A percentile compares a stretch with the other conserved stretches of the same genome.
These are phyloP conservation scores for Ornithoptera priamus DNA, from an alignment of 2,888 invertebrate species.

Conservation along the genomic window DNA sequence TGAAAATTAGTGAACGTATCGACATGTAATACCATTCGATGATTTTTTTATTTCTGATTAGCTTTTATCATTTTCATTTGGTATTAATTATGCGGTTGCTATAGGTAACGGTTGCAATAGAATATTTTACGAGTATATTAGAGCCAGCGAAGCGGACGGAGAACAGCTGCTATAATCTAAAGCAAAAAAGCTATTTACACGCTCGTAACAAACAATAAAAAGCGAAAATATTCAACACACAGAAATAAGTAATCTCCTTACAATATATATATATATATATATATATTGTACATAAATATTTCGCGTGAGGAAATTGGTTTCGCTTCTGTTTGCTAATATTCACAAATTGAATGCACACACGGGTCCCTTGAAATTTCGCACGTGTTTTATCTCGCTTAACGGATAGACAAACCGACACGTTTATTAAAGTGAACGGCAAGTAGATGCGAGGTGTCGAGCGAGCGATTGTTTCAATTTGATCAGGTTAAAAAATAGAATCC, in stretches of 20 bases:
- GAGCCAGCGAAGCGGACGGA: no score
- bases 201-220: no score
- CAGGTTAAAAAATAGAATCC: neutral
- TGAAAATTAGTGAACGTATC: no score
- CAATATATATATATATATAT: no score
- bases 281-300: neutral
- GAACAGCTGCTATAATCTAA: no score
- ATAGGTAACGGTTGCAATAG: no score
- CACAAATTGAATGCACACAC: conserved; percentile 13
- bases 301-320: neutral
- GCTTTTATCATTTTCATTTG: no score
- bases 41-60: no score
- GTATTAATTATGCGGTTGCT: no score
- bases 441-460: neutral
- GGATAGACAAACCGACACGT: conserved; percentile 1
- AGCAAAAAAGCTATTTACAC: no score
- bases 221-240: neutral
- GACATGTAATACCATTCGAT: no score
- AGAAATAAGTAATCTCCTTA: neutral
- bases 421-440: neutral
- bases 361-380: conserved; percentile 3
- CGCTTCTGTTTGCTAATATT: neutral
- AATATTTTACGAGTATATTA: no score
- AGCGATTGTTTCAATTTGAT: neutral
- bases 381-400: conserved; percentile 20